Percentiles rank a stretch among this genome's conserved stretches.
Conservation (phyloP, 2,113 vertebrate species). For the Athene cunicularia region DNA sequence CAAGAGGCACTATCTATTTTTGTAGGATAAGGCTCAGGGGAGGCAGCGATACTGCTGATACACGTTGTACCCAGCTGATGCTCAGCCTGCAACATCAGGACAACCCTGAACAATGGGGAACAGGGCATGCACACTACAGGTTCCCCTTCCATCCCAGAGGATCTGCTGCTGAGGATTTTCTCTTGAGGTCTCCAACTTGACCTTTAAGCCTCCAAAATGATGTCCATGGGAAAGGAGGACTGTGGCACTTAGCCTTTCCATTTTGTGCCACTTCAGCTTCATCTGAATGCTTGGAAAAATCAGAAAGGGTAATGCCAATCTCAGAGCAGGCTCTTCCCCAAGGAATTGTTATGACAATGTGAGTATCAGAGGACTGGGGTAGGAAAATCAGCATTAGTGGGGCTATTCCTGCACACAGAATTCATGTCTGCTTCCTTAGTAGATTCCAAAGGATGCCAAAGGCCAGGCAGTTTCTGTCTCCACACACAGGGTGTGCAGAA, state of each 20-base stretch:
- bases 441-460: neutral
- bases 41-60: accelerated
- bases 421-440: neutral
- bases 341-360: neutral
- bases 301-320: neutral
- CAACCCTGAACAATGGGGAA: neutral
- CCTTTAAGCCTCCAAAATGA: neutral
- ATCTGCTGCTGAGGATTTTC: neutral
- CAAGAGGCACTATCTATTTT: neutral
- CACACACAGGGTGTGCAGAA: neutral
- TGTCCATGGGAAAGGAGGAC: neutral
- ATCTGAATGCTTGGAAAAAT: neutral
- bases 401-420: neutral
- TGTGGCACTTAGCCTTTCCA: neutral
- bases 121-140: too few species aligned
- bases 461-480: neutral
- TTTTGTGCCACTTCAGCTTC: neutral
- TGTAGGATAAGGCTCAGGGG: neutral
- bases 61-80: accelerated
- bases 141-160: neutral
- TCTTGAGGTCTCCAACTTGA: neutral
- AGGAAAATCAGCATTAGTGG: neutral
- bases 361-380: neutral
- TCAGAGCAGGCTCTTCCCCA: neutral
- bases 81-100: neutral